A percentile compares a stretch with the other conserved stretches of the same genome.
Evolutionary conservation across 2,888 invertebrate genomes (phyloP).

Genomic region (Acanthosoma haemorrhoidale): DNA sequence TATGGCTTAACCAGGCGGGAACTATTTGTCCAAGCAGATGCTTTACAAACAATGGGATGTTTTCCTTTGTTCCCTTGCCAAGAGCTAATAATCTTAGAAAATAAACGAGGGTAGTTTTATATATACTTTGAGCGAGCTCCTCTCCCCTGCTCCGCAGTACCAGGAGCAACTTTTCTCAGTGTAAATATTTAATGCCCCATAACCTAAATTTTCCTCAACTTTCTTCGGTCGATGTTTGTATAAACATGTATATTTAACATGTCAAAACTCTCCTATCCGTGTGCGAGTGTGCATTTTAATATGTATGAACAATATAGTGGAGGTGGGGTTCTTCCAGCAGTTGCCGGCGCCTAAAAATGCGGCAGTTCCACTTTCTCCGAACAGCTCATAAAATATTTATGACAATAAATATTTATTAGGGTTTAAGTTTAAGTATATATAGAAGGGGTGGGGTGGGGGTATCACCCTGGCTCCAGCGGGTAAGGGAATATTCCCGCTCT

Average conservation of each 20-base stretch:
- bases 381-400: slow-evolving; percentile 31
- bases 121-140: background rate
- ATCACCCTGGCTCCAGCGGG: slow-evolving; percentile 7
- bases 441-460: background rate
- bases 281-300: slow-evolving; percentile 34
- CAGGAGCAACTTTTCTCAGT: background rate
- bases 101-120: slow-evolving; percentile 5
- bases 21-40: no score
- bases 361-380: slow-evolving; percentile 27
- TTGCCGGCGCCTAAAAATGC: background rate
- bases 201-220: slow-evolving; percentile 36
- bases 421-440: slow-evolving; percentile 31
- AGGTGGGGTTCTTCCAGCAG: background rate
- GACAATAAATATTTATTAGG: slow-evolving; percentile 31
- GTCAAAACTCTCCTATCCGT: slow-evolving; percentile 33
- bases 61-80: no score
- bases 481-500: slow-evolving; percentile 1
- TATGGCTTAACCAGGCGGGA: no score
- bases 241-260: slow-evolving; percentile 36
- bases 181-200: slow-evolving; percentile 36
- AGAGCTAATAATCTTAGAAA: slow-evolving; percentile 2
- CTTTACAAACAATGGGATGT: no score
- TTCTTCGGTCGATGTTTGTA: slow-evolving; percentile 33
- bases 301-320: slow-evolving; percentile 35
- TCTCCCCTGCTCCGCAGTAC: background rate